phyloP scores from a whole-genome alignment of 1,140 invertebrate species.

The Lepidurus apus region DNA sequence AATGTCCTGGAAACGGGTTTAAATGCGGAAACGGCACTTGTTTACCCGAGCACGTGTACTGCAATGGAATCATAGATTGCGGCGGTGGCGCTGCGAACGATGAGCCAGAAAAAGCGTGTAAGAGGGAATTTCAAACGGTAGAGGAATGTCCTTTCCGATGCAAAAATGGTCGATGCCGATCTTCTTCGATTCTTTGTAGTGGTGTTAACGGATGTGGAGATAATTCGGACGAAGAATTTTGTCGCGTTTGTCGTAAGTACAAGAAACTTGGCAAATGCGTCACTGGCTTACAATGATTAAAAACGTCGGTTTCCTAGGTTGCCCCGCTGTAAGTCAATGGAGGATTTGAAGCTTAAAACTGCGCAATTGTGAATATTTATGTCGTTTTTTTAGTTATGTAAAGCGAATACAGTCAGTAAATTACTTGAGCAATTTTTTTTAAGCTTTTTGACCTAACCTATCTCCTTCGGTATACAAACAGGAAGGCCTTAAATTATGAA shows the following conservation, averaged over 20 bases:
- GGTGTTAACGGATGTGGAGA: conserved; percentile 84
- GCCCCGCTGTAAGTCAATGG: neutral
- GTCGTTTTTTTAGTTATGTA: too few species aligned
- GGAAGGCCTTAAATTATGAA: too few species aligned
- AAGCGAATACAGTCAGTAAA: too few species aligned
- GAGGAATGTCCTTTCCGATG: conserved; percentile 69
- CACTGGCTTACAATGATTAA: neutral
- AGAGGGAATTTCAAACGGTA: conserved; percentile 41
- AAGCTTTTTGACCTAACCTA: too few species aligned
- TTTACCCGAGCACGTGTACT: conserved; percentile 80
- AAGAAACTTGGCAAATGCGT: too few species aligned
- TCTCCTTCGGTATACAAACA: too few species aligned
- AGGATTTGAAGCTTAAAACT: neutral
- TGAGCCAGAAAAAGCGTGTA: conserved; percentile 64
- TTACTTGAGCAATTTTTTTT: too few species aligned
- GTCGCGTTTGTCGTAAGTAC: conserved; percentile 77
- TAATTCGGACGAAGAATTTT: conserved; percentile 75
- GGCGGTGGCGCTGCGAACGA: conserved; percentile 76
- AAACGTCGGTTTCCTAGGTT: conserved; percentile 34
- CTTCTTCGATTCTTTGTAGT: conserved; percentile 77
- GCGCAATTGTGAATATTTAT: neutral
- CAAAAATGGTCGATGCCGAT: conserved; percentile 76
- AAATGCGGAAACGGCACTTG: conserved; percentile 76
- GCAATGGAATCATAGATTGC: conserved; percentile 79
- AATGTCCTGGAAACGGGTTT: conserved; percentile 72